These are phyloP conservation scores for Elysia crispata DNA, from an alignment of 2,888 invertebrate species.

Conservation along the genomic window DNA sequence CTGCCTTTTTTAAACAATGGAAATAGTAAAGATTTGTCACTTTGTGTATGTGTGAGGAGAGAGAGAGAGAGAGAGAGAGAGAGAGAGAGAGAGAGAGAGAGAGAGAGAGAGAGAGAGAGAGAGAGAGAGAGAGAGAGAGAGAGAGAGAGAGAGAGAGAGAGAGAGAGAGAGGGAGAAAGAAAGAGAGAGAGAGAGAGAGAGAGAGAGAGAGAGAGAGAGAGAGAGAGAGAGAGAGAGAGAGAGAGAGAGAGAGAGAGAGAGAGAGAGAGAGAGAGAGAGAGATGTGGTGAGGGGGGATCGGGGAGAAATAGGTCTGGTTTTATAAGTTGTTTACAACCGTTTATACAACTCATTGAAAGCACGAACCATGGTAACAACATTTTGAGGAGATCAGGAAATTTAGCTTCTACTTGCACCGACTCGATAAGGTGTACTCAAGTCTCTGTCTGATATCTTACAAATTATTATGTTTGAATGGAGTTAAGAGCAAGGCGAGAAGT, in stretches of 20 bases:
- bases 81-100: constrained; percentile 22
- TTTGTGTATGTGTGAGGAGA: too few relatives aligned
- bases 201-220: neutral
- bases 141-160: constrained; percentile 9
- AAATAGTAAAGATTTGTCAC: too few relatives aligned
- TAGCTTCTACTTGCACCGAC: too few relatives aligned
- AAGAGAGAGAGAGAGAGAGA: constrained; percentile 25
- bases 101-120: constrained; percentile 17
- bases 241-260: constrained; percentile 16
- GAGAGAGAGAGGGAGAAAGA: constrained; percentile 24
- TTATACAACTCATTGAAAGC: too few relatives aligned
- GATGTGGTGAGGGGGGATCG: neutral
- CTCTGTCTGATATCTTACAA: too few relatives aligned
- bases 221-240: constrained; percentile 3
- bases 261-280: constrained; percentile 10
- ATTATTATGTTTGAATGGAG: too few relatives aligned
- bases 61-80: constrained; percentile 17
- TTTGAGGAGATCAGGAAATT: too few relatives aligned
- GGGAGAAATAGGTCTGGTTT: neutral
- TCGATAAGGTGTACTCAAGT: too few relatives aligned
- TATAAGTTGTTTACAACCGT: too few relatives aligned
- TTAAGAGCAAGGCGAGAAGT: too few relatives aligned
- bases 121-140: constrained; percentile 10
- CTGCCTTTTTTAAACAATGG: too few relatives aligned
- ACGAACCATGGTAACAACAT: too few relatives aligned